Evolutionary conservation across 2,888 invertebrate species (phyloP), one percentile per base, ranked within the genome.

Genomic region (Corbicula japonica): DNA sequence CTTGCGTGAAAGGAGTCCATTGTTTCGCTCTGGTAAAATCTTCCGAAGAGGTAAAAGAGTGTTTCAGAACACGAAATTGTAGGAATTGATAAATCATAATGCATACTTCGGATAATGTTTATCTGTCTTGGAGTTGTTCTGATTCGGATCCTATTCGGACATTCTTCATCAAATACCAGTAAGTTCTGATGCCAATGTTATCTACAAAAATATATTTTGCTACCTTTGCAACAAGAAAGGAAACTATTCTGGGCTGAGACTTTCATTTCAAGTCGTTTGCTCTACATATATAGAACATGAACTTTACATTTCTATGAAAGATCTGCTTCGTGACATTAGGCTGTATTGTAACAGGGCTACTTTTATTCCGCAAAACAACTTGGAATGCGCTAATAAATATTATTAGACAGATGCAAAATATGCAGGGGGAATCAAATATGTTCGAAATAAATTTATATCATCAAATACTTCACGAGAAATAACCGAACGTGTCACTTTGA

Each of bases 181-280:
- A 5, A 54, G 32, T 5, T n/a, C 32, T 2, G 6, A 10, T 18
- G 32, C 21, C 5, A 12, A 3, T 10, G n/a, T 54, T 32, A 2
- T 23, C 6, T 54, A 54, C n/a, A 54, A 34, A n/a, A 54, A 54
- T 32, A 54, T 54, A 18, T 54, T 18, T 15, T 54, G 54, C 23
- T 54, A 54, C 23, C 4, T 5, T 32, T 54, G 54, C 32, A 54
- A 54, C 41, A 41, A 41, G n/a, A 54, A 54, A 18, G n/a, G 34
- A 12, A 30, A 32, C 2, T 4, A n/a, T 3, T 18, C 10, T n/a
- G 32, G 12, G 2, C 15, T 54, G 6, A 54, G 12, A 32, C 5
- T 54, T 8, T n/a, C 5, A 2, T 2, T 54, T 54, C 54, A 54
- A n/a, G 54, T 23, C 4, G 30, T 21, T n/a, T 54, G 54, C 18